Percentiles rank a stretch among this genome's conserved stretches.
These are phyloP conservation scores for Sminthurides aquaticus DNA, from an alignment of 2,888 invertebrate genomes.

Conservation along the genomic window DNA sequence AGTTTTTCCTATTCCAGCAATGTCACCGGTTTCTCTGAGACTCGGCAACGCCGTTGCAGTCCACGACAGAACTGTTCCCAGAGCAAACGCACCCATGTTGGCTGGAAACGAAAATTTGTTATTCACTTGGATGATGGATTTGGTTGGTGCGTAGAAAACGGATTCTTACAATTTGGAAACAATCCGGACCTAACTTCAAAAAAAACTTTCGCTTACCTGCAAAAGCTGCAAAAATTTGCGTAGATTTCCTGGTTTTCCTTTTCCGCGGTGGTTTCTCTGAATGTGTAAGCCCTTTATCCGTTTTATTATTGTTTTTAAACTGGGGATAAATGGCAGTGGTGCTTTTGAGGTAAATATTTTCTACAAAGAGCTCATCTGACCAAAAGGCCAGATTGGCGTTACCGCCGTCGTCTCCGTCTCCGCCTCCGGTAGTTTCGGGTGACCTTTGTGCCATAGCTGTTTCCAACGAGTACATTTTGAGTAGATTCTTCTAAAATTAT, in stretches of 20 bases:
- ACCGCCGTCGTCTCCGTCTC: not conserved
- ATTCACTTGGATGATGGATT: not conserved
- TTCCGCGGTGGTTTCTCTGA: not conserved
- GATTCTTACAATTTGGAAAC: no score
- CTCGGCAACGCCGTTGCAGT: conserved; percentile 22
- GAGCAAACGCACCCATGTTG: conserved; percentile 40
- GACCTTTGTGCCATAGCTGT: not conserved
- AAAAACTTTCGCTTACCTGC: conserved; percentile 16
- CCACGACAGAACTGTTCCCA: conserved; percentile 38
- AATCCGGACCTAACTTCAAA: no score
- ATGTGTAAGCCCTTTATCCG: not conserved
- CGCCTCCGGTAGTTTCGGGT: not conserved
- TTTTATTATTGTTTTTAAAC: not conserved
- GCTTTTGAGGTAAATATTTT: not conserved
- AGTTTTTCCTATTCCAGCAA: conserved; percentile 42
- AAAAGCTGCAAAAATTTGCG: conserved; percentile 24
- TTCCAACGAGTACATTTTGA: not conserved
- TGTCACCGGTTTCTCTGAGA: not conserved
- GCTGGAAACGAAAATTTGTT: conserved; percentile 20
- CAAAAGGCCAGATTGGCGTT: conserved; percentile 10
- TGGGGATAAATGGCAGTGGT: not conserved
- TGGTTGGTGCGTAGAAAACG: no score
- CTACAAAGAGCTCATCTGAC: conserved; percentile 7
- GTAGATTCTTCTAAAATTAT: no score
- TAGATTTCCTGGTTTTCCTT: conserved; percentile 17